Conservation (phyloP, 2,113 vertebrate species). For the Melospiza georgiana region DNA sequence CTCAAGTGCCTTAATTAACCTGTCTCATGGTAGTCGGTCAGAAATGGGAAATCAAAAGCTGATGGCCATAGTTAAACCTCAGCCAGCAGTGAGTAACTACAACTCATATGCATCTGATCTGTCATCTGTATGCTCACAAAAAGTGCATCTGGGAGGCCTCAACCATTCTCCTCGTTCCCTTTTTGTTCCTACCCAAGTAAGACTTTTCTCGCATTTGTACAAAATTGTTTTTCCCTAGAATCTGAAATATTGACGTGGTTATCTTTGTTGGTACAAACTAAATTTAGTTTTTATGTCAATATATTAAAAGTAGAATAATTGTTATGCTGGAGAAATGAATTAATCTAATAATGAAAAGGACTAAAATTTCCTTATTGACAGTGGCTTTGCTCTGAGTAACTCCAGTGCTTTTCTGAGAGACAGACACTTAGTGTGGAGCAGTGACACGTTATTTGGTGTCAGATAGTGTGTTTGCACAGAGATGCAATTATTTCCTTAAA, state of each 20-base stretch:
- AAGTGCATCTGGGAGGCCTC: constrained; percentile 80
- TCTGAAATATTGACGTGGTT: not conserved
- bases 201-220: not conserved
- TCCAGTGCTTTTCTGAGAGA: not conserved
- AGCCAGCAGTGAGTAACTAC: constrained; percentile 77
- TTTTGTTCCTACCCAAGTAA: constrained; percentile 89
- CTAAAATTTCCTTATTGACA: not conserved
- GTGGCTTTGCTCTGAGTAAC: not conserved
- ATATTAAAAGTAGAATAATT: not conserved
- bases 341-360: not conserved
- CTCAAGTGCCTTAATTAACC: constrained; percentile 93
- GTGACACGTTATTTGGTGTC: not conserved
- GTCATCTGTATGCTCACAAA: constrained; percentile 66
- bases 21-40: constrained; percentile 87
- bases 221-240: not conserved
- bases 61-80: constrained; percentile 92
- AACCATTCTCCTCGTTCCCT: constrained; percentile 93
- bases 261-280: not conserved
- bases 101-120: constrained; percentile 57
- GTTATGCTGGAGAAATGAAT: not conserved
- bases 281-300: not conserved
- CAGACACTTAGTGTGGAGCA: not conserved
- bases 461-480: not conserved
- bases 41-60: constrained; percentile 88
- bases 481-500: not conserved